Evolutionary conservation across 2,797 vertebrate genomes (phyloP).

Genomic region (Numenius phaeopus): DNA sequence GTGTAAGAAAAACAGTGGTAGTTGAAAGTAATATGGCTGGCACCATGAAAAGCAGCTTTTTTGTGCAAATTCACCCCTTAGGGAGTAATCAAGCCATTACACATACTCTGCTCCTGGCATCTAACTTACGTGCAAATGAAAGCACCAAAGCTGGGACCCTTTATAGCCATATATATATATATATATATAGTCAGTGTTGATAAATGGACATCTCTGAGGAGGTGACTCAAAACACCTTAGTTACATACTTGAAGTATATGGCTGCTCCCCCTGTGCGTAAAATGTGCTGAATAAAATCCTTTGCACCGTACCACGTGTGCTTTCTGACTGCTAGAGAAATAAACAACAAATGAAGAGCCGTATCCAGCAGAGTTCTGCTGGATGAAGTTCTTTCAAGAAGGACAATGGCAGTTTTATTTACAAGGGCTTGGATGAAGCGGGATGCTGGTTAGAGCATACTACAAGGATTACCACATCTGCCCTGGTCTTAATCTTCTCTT

Average conservation of each 20-base stretch:
- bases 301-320: neutral
- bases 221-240: neutral
- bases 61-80: neutral
- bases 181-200: neutral
- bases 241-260: neutral
- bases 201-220: neutral
- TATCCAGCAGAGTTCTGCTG: neutral
- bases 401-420: neutral
- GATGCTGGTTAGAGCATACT: neutral
- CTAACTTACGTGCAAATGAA: neutral
- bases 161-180: too few species aligned
- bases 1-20: neutral
- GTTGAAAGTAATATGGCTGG: neutral
- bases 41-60: neutral
- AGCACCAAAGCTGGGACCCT: neutral
- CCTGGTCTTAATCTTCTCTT: neutral
- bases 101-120: neutral
- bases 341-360: neutral
- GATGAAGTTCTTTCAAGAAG: neutral
- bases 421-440: neutral
- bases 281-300: neutral
- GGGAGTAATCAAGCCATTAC: neutral
- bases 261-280: neutral
- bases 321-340: neutral
- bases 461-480: neutral